These are phyloP conservation scores for Tethea ocularis DNA, from an alignment of 2,888 invertebrate species.

Conservation along the genomic window DNA sequence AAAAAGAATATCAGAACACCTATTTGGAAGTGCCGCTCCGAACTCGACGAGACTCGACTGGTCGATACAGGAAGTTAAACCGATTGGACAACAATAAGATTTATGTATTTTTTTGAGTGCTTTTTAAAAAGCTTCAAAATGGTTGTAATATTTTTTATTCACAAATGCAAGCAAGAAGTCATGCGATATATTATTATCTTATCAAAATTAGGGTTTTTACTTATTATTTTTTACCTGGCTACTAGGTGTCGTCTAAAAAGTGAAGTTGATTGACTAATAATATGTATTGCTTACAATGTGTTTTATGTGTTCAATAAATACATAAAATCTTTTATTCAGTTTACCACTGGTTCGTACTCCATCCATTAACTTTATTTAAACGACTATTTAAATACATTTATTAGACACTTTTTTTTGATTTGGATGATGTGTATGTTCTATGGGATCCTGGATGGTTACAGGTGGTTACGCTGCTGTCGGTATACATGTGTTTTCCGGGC, in stretches of 20 bases:
- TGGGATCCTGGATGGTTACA: too few species aligned
- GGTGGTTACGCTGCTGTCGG: too few species aligned
- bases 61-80: constrained; percentile 78
- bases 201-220: neutral
- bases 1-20: constrained; percentile 79
- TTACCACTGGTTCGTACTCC: too few species aligned
- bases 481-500: too few species aligned
- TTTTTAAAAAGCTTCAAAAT: constrained; percentile 50
- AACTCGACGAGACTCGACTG: constrained; percentile 52
- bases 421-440: too few species aligned
- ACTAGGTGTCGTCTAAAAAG: neutral
- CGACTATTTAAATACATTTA: too few species aligned
- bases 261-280: neutral
- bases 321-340: too few species aligned
- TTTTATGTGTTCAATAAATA: too few species aligned
- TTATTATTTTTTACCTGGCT: neutral
- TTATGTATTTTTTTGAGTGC: constrained; percentile 71
- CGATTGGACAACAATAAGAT: constrained; percentile 78
- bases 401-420: too few species aligned
- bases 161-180: neutral
- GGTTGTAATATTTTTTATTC: neutral
- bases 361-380: too few species aligned
- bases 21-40: constrained; percentile 74
- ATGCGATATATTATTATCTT: neutral
- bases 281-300: too few species aligned